A percentile compares a stretch with the other conserved stretches of the same genome.
These are phyloP conservation scores for Loxodonta africana DNA, from an alignment of 2,113 vertebrate genomes.

Conservation along the genomic window DNA sequence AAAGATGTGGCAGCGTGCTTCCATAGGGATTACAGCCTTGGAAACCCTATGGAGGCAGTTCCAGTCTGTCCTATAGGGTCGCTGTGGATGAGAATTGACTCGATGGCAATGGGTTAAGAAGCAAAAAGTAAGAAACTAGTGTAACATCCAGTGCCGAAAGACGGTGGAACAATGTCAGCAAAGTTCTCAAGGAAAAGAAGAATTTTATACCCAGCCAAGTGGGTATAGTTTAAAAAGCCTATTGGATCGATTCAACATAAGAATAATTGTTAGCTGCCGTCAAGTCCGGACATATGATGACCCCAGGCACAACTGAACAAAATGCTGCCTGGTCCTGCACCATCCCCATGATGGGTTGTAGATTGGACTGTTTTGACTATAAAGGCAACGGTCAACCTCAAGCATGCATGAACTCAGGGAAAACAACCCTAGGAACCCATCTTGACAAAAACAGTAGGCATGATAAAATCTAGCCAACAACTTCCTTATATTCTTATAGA, in stretches of 20 bases:
- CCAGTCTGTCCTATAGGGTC: too few relatives aligned
- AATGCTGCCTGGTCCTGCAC: not conserved
- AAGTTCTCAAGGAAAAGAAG: not conserved
- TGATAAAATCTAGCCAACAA: not conserved
- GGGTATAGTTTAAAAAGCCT: not conserved
- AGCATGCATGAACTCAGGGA: not conserved
- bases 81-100: too few relatives aligned
- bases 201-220: slow-evolving; percentile 76
- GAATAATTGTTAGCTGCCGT: not conserved
- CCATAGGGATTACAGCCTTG: too few relatives aligned
- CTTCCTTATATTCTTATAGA: not conserved
- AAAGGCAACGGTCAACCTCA: not conserved
- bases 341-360: not conserved
- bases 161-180: not conserved
- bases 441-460: not conserved
- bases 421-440: not conserved
- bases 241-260: not conserved
- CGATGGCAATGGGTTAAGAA: not conserved
- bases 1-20: too few relatives aligned
- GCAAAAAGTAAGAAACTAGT: not conserved
- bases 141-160: not conserved
- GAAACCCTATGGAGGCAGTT: too few relatives aligned
- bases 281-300: not conserved
- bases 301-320: not conserved
- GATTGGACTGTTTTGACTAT: not conserved